These are phyloP conservation scores for Leistus spinibarbis DNA, from an alignment of 2,888 invertebrate species.

Conservation along the genomic window DNA sequence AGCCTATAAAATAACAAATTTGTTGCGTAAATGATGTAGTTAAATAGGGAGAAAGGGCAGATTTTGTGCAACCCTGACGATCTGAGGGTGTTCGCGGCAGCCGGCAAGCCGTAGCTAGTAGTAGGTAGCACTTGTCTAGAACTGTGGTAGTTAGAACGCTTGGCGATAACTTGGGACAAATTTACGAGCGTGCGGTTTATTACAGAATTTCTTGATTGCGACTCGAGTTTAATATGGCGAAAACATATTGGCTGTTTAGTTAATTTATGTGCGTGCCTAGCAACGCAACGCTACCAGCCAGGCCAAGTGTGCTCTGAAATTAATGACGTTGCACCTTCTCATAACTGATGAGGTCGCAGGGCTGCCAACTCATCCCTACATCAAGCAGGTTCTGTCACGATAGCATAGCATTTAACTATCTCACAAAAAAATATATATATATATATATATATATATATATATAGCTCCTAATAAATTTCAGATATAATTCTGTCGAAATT, in stretches of 20 bases:
- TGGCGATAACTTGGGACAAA: constrained; percentile 37
- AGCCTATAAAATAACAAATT: constrained; percentile 12
- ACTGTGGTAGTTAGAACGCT: constrained; percentile 33
- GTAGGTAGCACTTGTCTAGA: constrained; percentile 33
- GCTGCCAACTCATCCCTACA: no score
- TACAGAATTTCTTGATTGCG: constrained; percentile 39
- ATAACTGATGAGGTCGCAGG: no score
- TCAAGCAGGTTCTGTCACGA: no score
- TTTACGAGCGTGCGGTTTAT: constrained; percentile 38
- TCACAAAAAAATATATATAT: no score
- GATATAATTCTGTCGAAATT: no score
- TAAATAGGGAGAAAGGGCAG: neutral
- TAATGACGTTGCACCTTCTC: constrained; percentile 11
- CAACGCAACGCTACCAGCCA: no score
- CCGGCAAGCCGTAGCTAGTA: constrained; percentile 2
- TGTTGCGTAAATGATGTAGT: neutral
- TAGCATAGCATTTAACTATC: no score
- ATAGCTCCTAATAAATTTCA: no score
- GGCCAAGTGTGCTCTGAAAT: constrained; percentile 32
- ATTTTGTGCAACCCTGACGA: constrained; percentile 29
- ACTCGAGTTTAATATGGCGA: constrained; percentile 38
- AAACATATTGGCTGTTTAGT: constrained; percentile 39
- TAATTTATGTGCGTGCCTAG: constrained; percentile 36
- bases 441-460: no score
- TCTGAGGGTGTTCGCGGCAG: neutral